Evolutionary conservation across 2,113 vertebrate species (phyloP), one percentile per base, ranked within the genome.

Genomic region (Malurus cyaneus): DNA sequence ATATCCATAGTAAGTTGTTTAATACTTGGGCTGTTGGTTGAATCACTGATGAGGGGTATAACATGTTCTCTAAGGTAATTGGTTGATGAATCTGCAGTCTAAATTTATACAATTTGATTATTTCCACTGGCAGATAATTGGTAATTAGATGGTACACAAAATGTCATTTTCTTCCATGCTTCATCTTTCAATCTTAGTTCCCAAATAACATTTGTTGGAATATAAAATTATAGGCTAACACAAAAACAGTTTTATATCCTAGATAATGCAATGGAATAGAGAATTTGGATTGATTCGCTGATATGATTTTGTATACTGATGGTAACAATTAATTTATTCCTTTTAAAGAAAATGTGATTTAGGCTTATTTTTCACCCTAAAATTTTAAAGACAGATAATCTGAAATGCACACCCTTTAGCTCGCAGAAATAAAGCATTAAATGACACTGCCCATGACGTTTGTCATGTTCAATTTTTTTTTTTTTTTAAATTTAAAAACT

Each of bases 251-350:
- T 94, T 96, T 97, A 91, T 95, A 92, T 88, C 88, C 88, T 96
- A 95, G 97, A 88, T 96, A 97, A 97, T 97, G 94, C 93, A 96
- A 97, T 79, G 82, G 92, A 98, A 97, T 96, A 96, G 92, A 96
- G 21, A 96, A 98, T 98, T 97, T 97, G 93, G 97, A 97, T 92
- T 95, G 97, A 98, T 93, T 95, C 97, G 98, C 92, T 97, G 94
- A 98, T 97, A 97, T 94, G 97, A 97, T 97, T 98, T 97, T 97
- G 98, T 98, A 97, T 98, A 97, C 96, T 97, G 81, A 92, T 88
- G 92, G 95, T 97, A 96, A 93, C 94, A 96, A 97, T 97, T 94
- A 97, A 98, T 97, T 94, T 96, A 94, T 95, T 97, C 94, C 86
- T 98, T 96, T 97, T 93, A 96, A 96, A 96, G 88, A 96, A 95